Evolutionary conservation across 2,113 vertebrate genomes (phyloP), one percentile per base, ranked within the genome.

Genomic region (Poeciliopsis retropinna): DNA sequence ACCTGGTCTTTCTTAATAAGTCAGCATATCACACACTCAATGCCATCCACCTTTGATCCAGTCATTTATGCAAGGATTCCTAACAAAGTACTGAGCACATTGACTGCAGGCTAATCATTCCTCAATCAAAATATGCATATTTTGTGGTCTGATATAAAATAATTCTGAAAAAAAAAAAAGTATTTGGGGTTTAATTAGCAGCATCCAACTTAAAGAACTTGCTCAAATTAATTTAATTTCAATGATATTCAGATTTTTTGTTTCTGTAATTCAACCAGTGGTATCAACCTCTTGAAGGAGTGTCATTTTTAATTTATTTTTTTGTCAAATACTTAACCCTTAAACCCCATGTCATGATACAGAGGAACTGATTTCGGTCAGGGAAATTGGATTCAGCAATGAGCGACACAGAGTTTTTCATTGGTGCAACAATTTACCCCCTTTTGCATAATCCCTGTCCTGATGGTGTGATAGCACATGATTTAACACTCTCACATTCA

Each of bases 371-470:
- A 6, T 51, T 22, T 8, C 5, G 47, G 14, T 51, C 47, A 22
- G 47, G 51, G 22, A 57, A 57, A 57, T 57, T 2, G 25, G 51
- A 57, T 25, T 57, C 51, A 57, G 51, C 76, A 32, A 57, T 60
- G 64, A 84, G 82, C 75, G 78, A 34, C 25, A 54, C 34, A 19
- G 17, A 12, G 67, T 60, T 76, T 60, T 76, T 65, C 60, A 47
- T 5, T 30, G 64, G 31, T 71, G 76, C 27, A 76, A 72, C 1
- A 62, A 84, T 77, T 30, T 80, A 64, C 64, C n/a, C 28, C 44
- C 25, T 60, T 64, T 60, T 41, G 29, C 30, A 39, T 65, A 41
- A 80, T 27, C 28, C 6, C 69, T 30, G 3, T 44, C 37, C 39
- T 67, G 47, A 81, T 62, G 6, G 30, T 61, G 64, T 76, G 70